These are phyloP conservation scores for Pomacea maculata DNA, from an alignment of 1,140 invertebrate species.

Conservation along the genomic window DNA sequence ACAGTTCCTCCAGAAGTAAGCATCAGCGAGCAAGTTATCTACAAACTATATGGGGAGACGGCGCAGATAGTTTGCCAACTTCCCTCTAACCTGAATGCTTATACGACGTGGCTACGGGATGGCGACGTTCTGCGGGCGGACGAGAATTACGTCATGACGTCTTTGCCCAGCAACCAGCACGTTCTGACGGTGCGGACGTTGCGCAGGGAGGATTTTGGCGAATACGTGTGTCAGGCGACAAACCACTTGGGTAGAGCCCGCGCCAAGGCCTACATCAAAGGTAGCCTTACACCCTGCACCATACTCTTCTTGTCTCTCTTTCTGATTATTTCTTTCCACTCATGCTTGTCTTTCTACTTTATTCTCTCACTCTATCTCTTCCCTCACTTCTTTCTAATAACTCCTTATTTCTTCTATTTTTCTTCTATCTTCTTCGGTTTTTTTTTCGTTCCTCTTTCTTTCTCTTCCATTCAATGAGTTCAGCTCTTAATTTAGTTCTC, in stretches of 20 bases:
- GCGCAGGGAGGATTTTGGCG: slow-evolving; percentile 12
- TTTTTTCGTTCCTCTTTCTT: no score
- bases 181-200: neutral
- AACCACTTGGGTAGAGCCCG: neutral
- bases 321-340: neutral
- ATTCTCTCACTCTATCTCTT: neutral
- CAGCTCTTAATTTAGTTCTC: neutral
- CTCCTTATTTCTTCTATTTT: neutral
- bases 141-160: no score
- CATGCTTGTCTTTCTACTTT: neutral
- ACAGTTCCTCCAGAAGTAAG: no score
- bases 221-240: neutral
- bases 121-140: no score
- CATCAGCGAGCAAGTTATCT: no score
- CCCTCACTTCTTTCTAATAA: neutral
- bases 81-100: no score
- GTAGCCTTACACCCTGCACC: neutral
- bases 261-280: neutral
- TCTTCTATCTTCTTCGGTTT: no score
- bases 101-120: no score
- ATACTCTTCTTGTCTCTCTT: neutral
- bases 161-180: neutral
- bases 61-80: no score
- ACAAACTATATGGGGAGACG: no score
- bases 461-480: neutral